Evolutionary conservation across 2,797 vertebrate species (phyloP), one percentile per base, ranked within the genome.

Genomic region (Lepidocolaptes lacrymiger): DNA sequence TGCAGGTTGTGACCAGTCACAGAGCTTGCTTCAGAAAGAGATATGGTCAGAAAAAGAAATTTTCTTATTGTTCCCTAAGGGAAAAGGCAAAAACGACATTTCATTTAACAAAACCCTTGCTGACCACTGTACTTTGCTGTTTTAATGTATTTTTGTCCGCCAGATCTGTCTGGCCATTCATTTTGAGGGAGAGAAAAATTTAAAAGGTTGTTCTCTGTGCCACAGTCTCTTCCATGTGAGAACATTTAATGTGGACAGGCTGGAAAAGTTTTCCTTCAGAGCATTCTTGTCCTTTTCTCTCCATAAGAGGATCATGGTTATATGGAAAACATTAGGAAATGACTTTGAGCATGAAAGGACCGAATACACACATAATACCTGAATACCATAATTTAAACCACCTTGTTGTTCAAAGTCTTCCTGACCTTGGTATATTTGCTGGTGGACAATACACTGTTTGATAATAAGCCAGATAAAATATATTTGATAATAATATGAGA

Each of bases 11-110:
- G 74, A 93, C 93, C 87, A 91, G 85, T 79, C 55, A 43, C 4
- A 10, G 94, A 77, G 87, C 62, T 83, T 10, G 24, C 75, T 91
- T 85, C 66, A 61, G 62, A 75, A 9, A 22, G 48, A 93, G 79
- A 68, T 55, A 63, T 32, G 88, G 76, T 66, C 80, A 74, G 66
- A 85, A 92, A 81, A 80, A 92, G 88, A 95, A 56, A 83, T 95
- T 97, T 90, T 96, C 94, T 89, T 77, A 93, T 67, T 86, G 90
- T 96, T 97, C 95, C 97, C 95, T 85, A 61, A 83, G 94, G 97
- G 72, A 44, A 89, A 91, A 62, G 90, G 2, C 37, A 88, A 87
- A 74, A 89, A 55, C 13, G 10, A 64, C 59, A 75, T 89, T 89
- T 77, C 48, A 67, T 69, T 93, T 89, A 56, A 72, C 68, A 54